phyloP scores from a whole-genome alignment of 2,888 invertebrate species.

The Phortica magna region DNA sequence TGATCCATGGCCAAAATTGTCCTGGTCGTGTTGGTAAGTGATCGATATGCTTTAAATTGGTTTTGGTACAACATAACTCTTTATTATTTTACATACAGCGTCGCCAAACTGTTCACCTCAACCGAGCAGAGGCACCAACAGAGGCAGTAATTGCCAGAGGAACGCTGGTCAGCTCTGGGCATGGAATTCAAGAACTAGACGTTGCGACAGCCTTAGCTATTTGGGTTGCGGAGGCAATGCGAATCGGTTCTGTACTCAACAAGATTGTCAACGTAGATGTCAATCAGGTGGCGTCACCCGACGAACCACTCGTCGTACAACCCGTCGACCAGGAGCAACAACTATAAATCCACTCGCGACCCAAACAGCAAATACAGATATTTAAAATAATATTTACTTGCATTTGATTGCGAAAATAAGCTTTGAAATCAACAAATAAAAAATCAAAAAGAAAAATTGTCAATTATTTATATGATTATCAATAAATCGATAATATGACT shows the following conservation, averaged over 20 bases:
- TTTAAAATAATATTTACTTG: no score
- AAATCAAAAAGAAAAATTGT: no score
- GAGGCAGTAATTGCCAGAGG: background rate
- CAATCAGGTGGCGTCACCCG: background rate
- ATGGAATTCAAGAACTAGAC: background rate
- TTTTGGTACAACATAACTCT: background rate
- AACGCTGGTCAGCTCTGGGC: background rate
- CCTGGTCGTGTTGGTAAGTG: background rate
- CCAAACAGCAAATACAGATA: no score
- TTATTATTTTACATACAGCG: background rate
- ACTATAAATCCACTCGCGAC: background rate
- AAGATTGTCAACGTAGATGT: background rate
- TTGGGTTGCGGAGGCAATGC: slow-evolving; percentile 18
- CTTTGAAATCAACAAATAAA: no score
- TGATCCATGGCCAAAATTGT: background rate
- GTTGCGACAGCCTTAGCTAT: background rate
- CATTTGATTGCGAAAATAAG: no score
- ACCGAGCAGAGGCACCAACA: background rate
- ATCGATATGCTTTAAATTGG: background rate
- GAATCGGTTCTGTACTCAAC: slow-evolving; percentile 12
- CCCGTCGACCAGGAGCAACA: background rate
- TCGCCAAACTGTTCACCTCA: background rate
- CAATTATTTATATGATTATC: no score
- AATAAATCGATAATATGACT: no score
- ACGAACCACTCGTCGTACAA: background rate